Base-by-base conservation (phyloP, 1,140 invertebrate genomes). In the Capitella teleta region DNA sequence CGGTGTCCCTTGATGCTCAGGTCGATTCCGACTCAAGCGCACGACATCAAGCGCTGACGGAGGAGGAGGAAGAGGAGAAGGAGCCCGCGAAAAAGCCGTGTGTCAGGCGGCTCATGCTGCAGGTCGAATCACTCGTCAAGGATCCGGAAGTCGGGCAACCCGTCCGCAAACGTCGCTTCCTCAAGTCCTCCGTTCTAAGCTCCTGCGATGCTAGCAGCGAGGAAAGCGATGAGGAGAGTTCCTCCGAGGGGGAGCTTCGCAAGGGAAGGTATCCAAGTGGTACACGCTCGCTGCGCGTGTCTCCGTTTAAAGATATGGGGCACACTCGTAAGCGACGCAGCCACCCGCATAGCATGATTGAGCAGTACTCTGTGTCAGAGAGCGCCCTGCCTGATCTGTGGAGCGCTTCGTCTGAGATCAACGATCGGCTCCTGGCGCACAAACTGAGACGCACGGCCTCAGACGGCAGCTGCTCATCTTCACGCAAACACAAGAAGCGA, bases 191-290 rank as follows among this genome's bases (percentile, higher is more conserved):
- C 6, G 19, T 21, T 18, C n/a, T 40, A 24, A 25, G 42, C 26
- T 25, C 42, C 5, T 44, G 42, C 25, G 42, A 44, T 5, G 42
- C 42, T 6, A 44, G 42, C 42, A 44, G 42, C 25, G 42, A 44
- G 21, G 42, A 26, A 26, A 26, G 23, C 21, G 42, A 44, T 25
- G 42, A 44, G 42, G 42, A 44, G 25, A 26, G 24, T 26, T 44
- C n/a, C n/a, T n/a, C n/a, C n/a, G n/a, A n/a, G n/a, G n/a, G n/a
- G n/a, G n/a, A n/a, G n/a, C n/a, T n/a, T n/a, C n/a, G n/a, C n/a
- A n/a, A n/a, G n/a, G n/a, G n/a, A n/a, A n/a, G n/a, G n/a, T n/a
- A n/a, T n/a, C n/a, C n/a, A n/a, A n/a, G n/a, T n/a, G n/a, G n/a
- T n/a, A 38, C 14, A 21, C 36, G 36, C 36, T 38, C 36, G 16